Base-by-base conservation (phyloP, 2,113 vertebrate genomes). In the Scytalopus superciliaris region DNA sequence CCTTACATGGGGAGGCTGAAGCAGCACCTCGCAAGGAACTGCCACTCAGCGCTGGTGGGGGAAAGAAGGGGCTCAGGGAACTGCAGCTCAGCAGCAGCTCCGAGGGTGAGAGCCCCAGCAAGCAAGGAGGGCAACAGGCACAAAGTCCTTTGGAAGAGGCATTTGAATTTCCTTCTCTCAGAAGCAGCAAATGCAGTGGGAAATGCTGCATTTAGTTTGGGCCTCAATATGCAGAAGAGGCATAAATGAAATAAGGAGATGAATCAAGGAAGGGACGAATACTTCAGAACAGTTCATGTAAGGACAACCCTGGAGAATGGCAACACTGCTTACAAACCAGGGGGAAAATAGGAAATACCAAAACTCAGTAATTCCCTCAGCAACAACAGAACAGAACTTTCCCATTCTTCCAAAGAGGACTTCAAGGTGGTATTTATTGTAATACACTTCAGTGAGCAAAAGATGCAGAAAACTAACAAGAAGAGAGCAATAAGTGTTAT, bases 381-480 rank as follows among this genome's bases (percentile, higher is more conserved):
- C 27, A 85, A 12, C 42, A 90, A 55, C 15, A 75, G 47, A 96
- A 75, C 42, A 90, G 70, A 86, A 84, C 21, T 62, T 88, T 35
- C 33, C 55, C 24, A 66, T 49, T n/a, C 24, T 66, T 78, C 52
- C 50, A 78, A 92, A 91, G 56, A 68, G 62, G 56, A 64, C 64
- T 72, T 82, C 66, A 68, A 44, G 49, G 50, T 53, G 49, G 9
- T n/a, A 63, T 87, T 90, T 91, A 44, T 10, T 93, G 79, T 63
- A 90, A 59, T 77, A 62, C 31, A 79, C 30, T 19, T 47, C 77
- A 77, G n/a, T 45, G 31, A 86, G 49, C 67, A 90, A 39, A 93
- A 92, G 59, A 78, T 74, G 52, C 66, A 70, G 82, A 86, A 91
- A 90, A 69, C 50, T 70, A 80, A 70, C 30, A 92, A 92, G 35